Percentiles rank a stretch among this genome's conserved stretches.
These are phyloP conservation scores for Rhegmatorhina hoffmannsi DNA, from an alignment of 2,113 vertebrate species.

Conservation along the genomic window DNA sequence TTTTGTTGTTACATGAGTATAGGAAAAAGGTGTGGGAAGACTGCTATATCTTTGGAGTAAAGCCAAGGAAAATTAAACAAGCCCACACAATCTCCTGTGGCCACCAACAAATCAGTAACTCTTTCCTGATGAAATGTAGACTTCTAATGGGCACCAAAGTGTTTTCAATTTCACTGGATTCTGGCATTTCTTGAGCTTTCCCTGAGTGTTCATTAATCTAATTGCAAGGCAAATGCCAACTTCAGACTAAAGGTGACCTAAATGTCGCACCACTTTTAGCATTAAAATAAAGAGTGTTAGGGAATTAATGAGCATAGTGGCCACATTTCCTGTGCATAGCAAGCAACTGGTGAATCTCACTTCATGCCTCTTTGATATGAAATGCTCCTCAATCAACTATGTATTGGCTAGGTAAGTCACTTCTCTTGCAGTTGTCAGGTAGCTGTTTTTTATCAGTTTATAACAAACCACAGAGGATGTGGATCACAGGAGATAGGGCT, in stretches of 20 bases:
- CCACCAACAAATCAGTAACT: neutral
- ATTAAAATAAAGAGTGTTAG: constrained; percentile 58
- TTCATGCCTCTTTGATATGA: neutral
- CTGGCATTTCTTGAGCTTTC: constrained; percentile 55
- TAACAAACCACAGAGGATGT: neutral
- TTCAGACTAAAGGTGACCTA: constrained; percentile 68
- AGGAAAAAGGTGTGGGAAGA: neutral
- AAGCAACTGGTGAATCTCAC: neutral
- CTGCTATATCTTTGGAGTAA: neutral
- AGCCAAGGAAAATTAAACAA: neutral
- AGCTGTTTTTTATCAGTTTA: neutral
- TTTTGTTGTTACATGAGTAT: neutral
- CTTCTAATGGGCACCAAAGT: neutral
- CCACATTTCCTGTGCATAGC: neutral
- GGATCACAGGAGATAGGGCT: neutral
- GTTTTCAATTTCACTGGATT: constrained; percentile 37
- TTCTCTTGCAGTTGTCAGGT: neutral
- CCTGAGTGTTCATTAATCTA: constrained; percentile 70
- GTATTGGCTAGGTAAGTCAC: neutral
- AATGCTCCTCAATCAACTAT: neutral
- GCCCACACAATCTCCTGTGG: rapidly evolving
- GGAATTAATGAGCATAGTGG: constrained; percentile 65
- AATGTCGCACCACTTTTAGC: constrained; percentile 49
- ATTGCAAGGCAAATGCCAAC: constrained; percentile 67
- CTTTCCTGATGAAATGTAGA: neutral